Evolutionary conservation across 2,888 invertebrate genomes (phyloP).

Genomic region (Strigamia crassipes): DNA sequence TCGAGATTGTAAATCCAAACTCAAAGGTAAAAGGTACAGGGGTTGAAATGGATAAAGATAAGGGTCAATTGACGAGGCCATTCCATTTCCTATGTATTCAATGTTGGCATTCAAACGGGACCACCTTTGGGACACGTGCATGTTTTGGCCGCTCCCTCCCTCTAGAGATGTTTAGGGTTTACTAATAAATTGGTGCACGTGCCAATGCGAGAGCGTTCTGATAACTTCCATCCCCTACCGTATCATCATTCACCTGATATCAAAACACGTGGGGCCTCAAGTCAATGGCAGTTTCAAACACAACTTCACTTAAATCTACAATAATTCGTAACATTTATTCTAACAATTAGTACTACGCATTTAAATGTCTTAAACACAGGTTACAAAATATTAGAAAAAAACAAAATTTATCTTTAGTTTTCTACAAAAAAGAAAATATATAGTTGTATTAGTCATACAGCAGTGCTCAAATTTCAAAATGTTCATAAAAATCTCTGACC

Average conservation of each 20-base stretch:
- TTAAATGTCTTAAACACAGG: too few species aligned
- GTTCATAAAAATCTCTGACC: background rate
- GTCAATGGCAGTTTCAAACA: background rate
- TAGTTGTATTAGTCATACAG: background rate
- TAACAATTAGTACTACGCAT: background rate
- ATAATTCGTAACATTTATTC: background rate
- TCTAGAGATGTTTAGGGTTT: background rate
- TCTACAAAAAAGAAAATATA: background rate
- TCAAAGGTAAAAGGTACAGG: background rate
- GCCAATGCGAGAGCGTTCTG: background rate
- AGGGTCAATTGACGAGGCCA: conserved; percentile 10
- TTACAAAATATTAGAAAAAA: too few species aligned
- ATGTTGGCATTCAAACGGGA: conserved; percentile 4
- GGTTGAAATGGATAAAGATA: background rate
- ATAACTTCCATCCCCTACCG: conserved; percentile 1
- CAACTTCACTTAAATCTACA: background rate
- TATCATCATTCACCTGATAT: conserved; percentile 10
- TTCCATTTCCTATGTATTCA: background rate
- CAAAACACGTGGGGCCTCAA: background rate
- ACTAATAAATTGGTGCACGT: conserved; percentile 3
- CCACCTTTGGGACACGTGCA: conserved; percentile 4
- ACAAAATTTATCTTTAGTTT: background rate
- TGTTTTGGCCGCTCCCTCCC: background rate
- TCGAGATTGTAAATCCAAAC: background rate
- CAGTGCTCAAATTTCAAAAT: background rate